These are phyloP conservation scores for Rostratula benghalensis DNA, from an alignment of 2,113 vertebrate species.

Conservation along the genomic window DNA sequence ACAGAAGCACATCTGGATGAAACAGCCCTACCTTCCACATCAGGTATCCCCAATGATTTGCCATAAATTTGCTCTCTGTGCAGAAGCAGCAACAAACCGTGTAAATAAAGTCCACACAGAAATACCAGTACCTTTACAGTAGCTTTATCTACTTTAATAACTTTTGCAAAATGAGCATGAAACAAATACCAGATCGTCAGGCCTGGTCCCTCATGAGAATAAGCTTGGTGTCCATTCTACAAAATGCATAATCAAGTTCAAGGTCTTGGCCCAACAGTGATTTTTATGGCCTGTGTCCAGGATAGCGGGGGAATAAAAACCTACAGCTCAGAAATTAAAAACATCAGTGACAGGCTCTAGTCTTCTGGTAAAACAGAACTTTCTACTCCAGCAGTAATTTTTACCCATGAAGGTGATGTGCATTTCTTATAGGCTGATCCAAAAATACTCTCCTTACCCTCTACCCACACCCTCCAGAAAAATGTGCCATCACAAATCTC, in stretches of 20 bases:
- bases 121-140: not conserved
- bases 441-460: not conserved
- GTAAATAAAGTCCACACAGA: not conserved
- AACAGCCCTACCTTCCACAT: not conserved
- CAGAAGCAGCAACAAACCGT: not conserved
- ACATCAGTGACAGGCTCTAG: not conserved
- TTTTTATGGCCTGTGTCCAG: not conserved
- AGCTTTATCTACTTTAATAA: not conserved
- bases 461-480: not conserved
- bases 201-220: not conserved
- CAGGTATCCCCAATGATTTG: not conserved
- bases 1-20: not conserved
- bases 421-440: not conserved
- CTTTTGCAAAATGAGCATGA: not conserved
- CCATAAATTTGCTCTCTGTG: not conserved
- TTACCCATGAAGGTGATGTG: not conserved
- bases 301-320: not conserved
- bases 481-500: not conserved
- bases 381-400: not conserved
- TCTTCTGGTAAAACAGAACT: not conserved
- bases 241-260: not conserved
- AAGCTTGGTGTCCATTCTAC: not conserved
- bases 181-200: not conserved
- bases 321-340: not conserved
- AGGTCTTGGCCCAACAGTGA: not conserved